phyloP scores from a whole-genome alignment of 2,113 vertebrate genomes.

The Fukomys damarensis region DNA sequence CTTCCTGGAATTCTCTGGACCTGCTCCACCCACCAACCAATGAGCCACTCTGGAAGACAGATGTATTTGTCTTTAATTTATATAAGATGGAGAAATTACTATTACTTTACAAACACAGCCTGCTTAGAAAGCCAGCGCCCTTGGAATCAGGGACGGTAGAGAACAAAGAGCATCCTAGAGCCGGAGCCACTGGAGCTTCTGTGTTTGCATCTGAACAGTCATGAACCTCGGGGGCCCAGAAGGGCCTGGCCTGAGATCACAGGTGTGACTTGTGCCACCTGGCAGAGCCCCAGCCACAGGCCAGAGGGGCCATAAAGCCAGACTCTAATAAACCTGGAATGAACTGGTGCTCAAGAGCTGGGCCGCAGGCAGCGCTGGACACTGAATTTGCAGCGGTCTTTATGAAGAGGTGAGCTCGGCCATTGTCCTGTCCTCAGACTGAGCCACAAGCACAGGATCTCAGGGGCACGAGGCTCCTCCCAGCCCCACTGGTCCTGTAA shows the following conservation, averaged over 20 bases:
- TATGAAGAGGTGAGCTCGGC: accelerated
- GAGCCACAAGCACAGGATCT: neutral
- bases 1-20: neutral
- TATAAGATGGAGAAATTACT: neutral
- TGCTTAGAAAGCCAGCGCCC: neutral
- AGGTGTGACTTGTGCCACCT: accelerated
- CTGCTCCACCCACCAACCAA: neutral
- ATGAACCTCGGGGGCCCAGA: accelerated
- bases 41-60: neutral
- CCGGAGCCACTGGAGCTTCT: neutral
- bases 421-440: accelerated
- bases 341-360: accelerated
- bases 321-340: accelerated
- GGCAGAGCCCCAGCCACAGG: accelerated
- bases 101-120: accelerated
- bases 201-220: accelerated
- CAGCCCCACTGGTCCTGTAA: neutral
- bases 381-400: accelerated
- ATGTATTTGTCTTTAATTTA: neutral
- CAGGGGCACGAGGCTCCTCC: neutral
- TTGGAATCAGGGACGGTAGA: neutral
- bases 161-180: neutral
- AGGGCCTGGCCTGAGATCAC: neutral
- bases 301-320: neutral
- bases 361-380: neutral